These are phyloP conservation scores for Sycophaga agraensis DNA, from an alignment of 1,140 invertebrate species.

Conservation along the genomic window DNA sequence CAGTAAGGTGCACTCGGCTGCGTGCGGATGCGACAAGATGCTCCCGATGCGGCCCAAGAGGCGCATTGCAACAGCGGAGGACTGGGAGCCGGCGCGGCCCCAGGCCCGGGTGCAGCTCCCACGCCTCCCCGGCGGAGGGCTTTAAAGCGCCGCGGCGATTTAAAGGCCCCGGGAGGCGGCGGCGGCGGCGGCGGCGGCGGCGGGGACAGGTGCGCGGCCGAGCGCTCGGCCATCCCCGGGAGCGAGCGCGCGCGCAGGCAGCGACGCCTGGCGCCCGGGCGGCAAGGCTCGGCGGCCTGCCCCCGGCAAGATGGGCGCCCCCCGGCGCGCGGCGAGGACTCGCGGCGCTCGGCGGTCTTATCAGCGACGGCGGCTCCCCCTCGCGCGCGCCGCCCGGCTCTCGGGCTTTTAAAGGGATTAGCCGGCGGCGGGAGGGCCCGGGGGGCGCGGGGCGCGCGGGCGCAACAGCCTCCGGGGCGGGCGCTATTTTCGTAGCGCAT, in stretches of 20 bases:
- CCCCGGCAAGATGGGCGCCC: slow-evolving; percentile 1
- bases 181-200: too few species aligned
- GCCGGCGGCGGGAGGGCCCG: too few species aligned
- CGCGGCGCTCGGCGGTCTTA: not conserved
- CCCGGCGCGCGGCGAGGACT: not conserved
- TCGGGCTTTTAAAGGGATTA: too few species aligned
- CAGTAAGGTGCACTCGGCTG: not conserved
- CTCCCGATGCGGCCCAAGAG: not conserved
- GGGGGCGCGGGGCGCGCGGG: too few species aligned
- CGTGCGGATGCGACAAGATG: not conserved
- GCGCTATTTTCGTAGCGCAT: too few species aligned
- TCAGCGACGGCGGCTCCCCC: not conserved
- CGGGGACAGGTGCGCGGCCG: too few species aligned
- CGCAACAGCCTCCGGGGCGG: too few species aligned
- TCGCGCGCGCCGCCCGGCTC: slow-evolving; percentile 4
- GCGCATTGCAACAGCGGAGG: not conserved
- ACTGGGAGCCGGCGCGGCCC: not conserved
- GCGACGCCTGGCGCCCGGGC: slow-evolving; percentile 2
- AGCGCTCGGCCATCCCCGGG: not conserved
- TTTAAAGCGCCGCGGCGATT: too few species aligned
- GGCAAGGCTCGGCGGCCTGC: not conserved
- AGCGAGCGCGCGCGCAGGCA: not conserved
- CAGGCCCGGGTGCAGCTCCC: slow-evolving; percentile 28
- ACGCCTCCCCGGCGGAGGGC: slow-evolving; percentile 23
- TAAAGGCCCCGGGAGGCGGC: too few species aligned